Base-by-base conservation (phyloP, 2,113 vertebrate genomes). In the Rana temporaria region DNA sequence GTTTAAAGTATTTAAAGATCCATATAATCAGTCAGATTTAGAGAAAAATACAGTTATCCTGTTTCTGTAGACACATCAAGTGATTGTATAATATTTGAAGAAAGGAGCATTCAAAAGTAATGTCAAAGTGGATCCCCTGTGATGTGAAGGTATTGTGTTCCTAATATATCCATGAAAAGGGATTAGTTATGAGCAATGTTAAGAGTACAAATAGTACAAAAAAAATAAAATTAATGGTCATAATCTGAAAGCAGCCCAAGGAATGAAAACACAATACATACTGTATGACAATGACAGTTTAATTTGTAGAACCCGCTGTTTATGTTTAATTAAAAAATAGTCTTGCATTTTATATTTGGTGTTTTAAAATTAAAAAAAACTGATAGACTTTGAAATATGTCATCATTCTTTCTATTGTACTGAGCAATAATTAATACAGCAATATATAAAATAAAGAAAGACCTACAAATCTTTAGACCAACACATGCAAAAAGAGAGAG, bases 21-120 rank as follows among this genome's bases (percentile, higher is more conserved):
- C 72, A 76, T 76, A 83, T 83, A 83, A 83, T 83, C 81, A 83
- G 71, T 68, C 71, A 56, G 72, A 76, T 75, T 83, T 83, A 60
- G 53, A 52, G 63, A 83, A 76, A 82, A 83, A 65, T 82, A 82
- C 52, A 60, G 72, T 68, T 83, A 59, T 76, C 81, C 72, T 68
- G 60, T 30, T 76, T 83, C 68, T 83, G 81, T 72, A 83, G 55
- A 55, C 15, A 42, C 67, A 34, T 74, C 80, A 83, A 83, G 20
- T 12, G 20, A 74, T 66, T 66, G 60, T 67, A 83, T 68, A 75
- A 20, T 82, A 55, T 74, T 52, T 74, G 52, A 66, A 68, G 62
- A 52, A 76, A 34, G 63, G 26, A 75, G 55, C 52, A 66, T 62
- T 80, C 78, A 80, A 80, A 80, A 30, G 70, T 67, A 67, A 42